Percentiles rank a stretch among this genome's conserved stretches.
Conservation (phyloP, 2,113 vertebrate genomes). For the Gadus macrocephalus region DNA sequence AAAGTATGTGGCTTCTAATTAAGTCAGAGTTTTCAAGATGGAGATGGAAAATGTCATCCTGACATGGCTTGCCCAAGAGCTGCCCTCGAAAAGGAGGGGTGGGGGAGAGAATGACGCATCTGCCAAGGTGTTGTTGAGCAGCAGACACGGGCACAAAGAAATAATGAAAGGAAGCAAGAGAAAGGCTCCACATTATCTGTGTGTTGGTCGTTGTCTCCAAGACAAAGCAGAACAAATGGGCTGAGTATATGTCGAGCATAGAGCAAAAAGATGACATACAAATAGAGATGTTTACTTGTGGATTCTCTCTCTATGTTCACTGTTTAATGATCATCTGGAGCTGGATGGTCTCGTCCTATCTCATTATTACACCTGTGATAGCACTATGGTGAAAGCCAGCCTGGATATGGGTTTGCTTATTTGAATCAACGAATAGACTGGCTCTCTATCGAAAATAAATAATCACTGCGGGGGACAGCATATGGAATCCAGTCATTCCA, state of each 20-base stretch:
- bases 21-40: constrained; percentile 31
- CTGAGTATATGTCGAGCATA: neutral
- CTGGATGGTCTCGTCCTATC: too few species aligned
- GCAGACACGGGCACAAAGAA: constrained; percentile 39
- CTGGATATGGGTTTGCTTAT: too few species aligned
- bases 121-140: constrained; percentile 42
- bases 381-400: too few species aligned
- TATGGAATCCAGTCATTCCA: too few species aligned
- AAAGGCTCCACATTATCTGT: constrained; percentile 9
- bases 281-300: neutral
- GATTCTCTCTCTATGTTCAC: neutral
- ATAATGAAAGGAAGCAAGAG: constrained; percentile 32
- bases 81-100: constrained; percentile 48
- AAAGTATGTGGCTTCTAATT: constrained; percentile 42
- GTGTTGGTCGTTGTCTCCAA: constrained; percentile 11
- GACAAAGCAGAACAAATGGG: constrained; percentile 19
- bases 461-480: too few species aligned
- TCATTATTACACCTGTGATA: too few species aligned
- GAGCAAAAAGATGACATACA: neutral
- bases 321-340: too few species aligned
- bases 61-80: constrained; percentile 47
- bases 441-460: too few species aligned
- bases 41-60: constrained; percentile 49
- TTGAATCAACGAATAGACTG: too few species aligned
- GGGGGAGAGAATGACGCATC: constrained; percentile 38